A percentile compares a stretch with the other conserved stretches of the same genome.
Conservation (phyloP, 2,113 vertebrate species). For the Cinclus mexicanus region DNA sequence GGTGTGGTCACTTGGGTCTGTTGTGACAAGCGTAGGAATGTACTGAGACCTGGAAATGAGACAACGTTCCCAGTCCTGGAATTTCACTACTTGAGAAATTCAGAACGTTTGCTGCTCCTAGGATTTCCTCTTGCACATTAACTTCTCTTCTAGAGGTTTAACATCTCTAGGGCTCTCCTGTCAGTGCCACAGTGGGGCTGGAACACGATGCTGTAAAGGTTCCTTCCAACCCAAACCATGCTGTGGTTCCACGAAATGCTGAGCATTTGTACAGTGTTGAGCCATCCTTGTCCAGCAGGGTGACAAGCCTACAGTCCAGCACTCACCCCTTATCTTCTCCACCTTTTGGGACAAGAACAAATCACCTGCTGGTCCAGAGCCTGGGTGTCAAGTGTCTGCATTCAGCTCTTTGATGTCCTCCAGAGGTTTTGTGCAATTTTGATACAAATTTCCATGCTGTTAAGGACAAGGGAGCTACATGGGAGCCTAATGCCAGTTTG, state of each 20-base stretch:
- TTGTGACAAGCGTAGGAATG: neutral
- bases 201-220: neutral
- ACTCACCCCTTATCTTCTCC: neutral
- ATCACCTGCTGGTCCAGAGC: neutral
- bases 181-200: neutral
- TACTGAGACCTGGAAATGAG: neutral
- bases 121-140: neutral
- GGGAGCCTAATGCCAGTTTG: neutral
- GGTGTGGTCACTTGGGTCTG: rapidly evolving
- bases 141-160: neutral
- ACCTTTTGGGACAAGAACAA: neutral
- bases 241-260: neutral
- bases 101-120: neutral
- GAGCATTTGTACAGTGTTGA: neutral
- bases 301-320: neutral
- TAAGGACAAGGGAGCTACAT: neutral
- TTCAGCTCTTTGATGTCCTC: neutral
- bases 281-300: neutral
- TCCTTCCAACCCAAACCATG: neutral
- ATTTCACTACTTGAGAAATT: neutral
- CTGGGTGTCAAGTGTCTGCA: neutral
- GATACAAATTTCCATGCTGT: neutral
- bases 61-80: rapidly evolving
- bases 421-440: neutral
- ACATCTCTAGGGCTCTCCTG: neutral